These are phyloP conservation scores for Pachyrhynchus sulphureomaculatus DNA, from an alignment of 1,140 invertebrate genomes.

Conservation along the genomic window DNA sequence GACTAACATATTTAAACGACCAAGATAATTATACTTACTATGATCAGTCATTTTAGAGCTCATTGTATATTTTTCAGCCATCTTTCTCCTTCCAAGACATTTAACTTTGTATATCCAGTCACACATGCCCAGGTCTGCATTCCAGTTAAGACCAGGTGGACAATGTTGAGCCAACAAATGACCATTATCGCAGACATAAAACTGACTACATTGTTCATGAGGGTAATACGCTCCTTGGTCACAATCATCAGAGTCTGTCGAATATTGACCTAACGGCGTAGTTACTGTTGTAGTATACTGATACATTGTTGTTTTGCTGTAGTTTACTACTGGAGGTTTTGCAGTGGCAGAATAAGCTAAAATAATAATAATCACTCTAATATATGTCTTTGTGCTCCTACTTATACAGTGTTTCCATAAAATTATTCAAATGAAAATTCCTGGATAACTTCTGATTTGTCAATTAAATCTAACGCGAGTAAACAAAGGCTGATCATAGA, in stretches of 20 bases:
- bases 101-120: constrained; percentile 63
- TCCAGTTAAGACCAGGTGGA: constrained; percentile 70
- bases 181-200: constrained; percentile 70
- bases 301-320: constrained; percentile 27
- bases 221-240: constrained; percentile 60
- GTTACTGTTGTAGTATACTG: constrained; percentile 11
- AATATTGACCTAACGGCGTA: constrained; percentile 6
- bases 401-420: too few relatives aligned
- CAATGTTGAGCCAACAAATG: constrained; percentile 65
- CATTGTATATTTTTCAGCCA: constrained; percentile 29
- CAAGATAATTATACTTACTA: too few relatives aligned
- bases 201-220: constrained; percentile 63
- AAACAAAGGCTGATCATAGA: too few relatives aligned
- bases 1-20: too few relatives aligned
- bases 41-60: constrained; percentile 10
- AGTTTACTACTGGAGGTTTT: constrained; percentile 1
- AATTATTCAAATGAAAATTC: too few relatives aligned
- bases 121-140: constrained; percentile 63
- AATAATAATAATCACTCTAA: too few relatives aligned
- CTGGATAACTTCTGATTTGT: too few relatives aligned
- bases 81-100: constrained; percentile 43
- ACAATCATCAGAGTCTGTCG: constrained; percentile 43
- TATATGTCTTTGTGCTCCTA: too few relatives aligned
- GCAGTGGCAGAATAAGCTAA: constrained; percentile 5
- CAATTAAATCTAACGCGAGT: too few relatives aligned